These are phyloP conservation scores for Cinclus cinclus DNA, from an alignment of 2,113 vertebrate genomes.

Conservation along the genomic window DNA sequence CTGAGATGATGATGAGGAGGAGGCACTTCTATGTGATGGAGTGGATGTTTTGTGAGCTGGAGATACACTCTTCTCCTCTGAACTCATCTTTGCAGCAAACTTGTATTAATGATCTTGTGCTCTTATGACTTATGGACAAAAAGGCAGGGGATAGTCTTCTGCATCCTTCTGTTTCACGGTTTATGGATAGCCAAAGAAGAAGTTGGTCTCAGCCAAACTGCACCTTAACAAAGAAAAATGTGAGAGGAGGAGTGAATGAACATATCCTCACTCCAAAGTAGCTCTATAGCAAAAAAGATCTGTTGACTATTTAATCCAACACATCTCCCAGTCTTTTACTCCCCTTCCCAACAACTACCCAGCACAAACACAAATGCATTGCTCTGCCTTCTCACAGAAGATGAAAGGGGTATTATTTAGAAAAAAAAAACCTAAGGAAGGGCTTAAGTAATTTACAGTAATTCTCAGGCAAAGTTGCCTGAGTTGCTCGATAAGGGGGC, in stretches of 20 bases:
- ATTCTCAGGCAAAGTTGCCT: background rate
- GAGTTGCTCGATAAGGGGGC: background rate
- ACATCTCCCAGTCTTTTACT: background rate
- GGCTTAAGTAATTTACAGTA: background rate
- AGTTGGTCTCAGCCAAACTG: slow-evolving; percentile 3
- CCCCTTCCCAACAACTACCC: background rate
- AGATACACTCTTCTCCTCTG: slow-evolving; percentile 87
- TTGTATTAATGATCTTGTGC: slow-evolving; percentile 63
- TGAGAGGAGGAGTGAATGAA: background rate
- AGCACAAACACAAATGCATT: background rate
- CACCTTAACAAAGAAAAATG: slow-evolving; percentile 52
- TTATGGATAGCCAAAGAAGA: slow-evolving; percentile 7
- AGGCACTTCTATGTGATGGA: slow-evolving; percentile 92
- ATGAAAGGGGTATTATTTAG: background rate
- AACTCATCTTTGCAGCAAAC: slow-evolving; percentile 84
- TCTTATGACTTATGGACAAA: slow-evolving; percentile 53
- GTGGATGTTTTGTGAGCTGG: slow-evolving; percentile 88
- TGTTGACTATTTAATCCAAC: background rate
- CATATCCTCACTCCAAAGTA: background rate
- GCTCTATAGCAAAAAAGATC: background rate
- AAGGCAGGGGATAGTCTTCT: background rate
- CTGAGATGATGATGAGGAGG: slow-evolving; percentile 90
- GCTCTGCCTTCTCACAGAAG: background rate
- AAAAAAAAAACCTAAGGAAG: background rate
- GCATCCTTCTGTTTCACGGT: slow-evolving; percentile 66